Evolutionary conservation across 2,888 invertebrate species (phyloP).

Genomic region (Prostheceraeus crozeri): DNA sequence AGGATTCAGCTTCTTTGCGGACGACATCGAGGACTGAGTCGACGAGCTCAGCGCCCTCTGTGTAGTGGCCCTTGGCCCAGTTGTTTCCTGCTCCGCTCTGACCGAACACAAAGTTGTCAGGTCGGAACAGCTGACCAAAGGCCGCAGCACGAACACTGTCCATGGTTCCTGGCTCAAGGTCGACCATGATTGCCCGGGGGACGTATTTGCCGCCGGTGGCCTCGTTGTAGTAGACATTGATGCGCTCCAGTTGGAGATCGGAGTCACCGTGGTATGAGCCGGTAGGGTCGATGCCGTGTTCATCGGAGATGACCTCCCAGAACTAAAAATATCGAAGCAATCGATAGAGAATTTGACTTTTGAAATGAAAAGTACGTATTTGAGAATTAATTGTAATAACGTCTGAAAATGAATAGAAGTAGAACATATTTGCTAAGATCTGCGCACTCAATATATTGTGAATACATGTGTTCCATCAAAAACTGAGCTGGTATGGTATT

Average conservation of each 20-base stretch:
- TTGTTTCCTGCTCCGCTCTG: slow-evolving; percentile 29
- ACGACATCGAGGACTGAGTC: slow-evolving; percentile 63
- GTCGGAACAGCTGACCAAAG: slow-evolving; percentile 85
- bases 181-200: slow-evolving; percentile 68
- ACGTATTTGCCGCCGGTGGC: slow-evolving; percentile 60
- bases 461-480: too few relatives aligned
- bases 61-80: slow-evolving; percentile 32
- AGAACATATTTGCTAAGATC: too few relatives aligned
- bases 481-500: too few relatives aligned
- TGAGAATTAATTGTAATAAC: too few relatives aligned
- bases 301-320: slow-evolving; percentile 86
- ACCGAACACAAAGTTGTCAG: slow-evolving; percentile 83
- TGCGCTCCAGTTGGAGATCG: slow-evolving; percentile 45
- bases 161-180: slow-evolving; percentile 93
- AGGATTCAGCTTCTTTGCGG: slow-evolving; percentile 70
- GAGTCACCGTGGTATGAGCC: slow-evolving; percentile 64
- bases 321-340: too few relatives aligned
- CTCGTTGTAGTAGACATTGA: slow-evolving; percentile 81
- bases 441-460: too few relatives aligned
- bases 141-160: slow-evolving; percentile 62
- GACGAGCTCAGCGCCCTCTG: slow-evolving; percentile 81
- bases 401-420: too few relatives aligned
- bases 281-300: slow-evolving; percentile 81
- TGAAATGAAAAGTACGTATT: too few relatives aligned
- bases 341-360: too few relatives aligned